Evolutionary conservation across 2,888 invertebrate species (phyloP).

Genomic region (Callinectes sapidus): DNA sequence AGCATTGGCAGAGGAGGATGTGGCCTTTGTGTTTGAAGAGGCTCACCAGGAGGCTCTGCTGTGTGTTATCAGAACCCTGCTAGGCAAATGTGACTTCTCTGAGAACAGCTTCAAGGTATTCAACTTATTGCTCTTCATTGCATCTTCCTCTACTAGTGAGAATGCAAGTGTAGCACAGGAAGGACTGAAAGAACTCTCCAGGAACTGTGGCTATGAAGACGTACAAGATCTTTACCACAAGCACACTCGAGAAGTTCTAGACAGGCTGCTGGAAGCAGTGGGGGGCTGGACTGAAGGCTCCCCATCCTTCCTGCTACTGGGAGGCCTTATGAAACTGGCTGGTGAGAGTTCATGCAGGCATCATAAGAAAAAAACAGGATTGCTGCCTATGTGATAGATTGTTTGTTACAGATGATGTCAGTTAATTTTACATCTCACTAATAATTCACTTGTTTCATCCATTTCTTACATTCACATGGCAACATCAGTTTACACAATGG

Average conservation of each 20-base stretch:
- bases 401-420: not conserved
- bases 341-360: constrained; percentile 34
- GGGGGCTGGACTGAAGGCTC: constrained; percentile 50
- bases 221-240: constrained; percentile 41
- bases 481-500: not conserved
- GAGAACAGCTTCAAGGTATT: constrained; percentile 47
- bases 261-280: constrained; percentile 18
- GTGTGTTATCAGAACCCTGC: constrained; percentile 29
- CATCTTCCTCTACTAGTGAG: constrained; percentile 49
- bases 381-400: not conserved
- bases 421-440: not conserved
- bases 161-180: constrained; percentile 26
- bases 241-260: constrained; percentile 30
- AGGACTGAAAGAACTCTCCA: constrained; percentile 37
- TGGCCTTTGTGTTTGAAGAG: constrained; percentile 26
- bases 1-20: constrained; percentile 45
- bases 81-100: constrained; percentile 46
- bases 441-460: not conserved
- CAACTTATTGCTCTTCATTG: constrained; percentile 50
- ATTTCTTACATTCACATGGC: not conserved
- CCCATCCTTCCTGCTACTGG: constrained; percentile 54
- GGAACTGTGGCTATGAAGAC: constrained; percentile 12
- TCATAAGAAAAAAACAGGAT: not conserved
- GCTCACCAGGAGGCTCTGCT: constrained; percentile 57
- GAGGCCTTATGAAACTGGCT: constrained; percentile 47